phyloP scores from a whole-genome alignment of 1,140 invertebrate species.

The Drosophila hydei region DNA sequence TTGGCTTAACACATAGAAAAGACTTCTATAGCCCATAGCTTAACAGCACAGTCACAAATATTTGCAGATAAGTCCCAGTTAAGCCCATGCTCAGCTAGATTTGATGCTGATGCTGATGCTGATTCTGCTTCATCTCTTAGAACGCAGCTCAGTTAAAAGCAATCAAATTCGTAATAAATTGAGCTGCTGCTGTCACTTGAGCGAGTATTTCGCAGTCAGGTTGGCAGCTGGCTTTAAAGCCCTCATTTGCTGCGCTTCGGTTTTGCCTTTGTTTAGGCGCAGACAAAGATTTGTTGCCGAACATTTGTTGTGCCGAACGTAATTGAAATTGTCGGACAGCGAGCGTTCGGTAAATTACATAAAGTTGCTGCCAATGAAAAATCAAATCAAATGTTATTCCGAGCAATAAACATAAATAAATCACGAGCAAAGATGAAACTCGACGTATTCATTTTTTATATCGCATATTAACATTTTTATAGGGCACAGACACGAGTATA shows the following conservation, averaged over 20 bases:
- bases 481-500: not conserved
- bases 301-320: constrained; percentile 69
- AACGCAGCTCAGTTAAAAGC: too few relatives aligned
- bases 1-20: too few relatives aligned
- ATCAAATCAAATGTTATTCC: constrained; percentile 11
- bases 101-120: too few relatives aligned
- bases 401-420: constrained; percentile 6
- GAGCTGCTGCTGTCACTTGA: too few relatives aligned
- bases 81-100: too few relatives aligned
- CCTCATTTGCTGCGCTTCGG: too few relatives aligned
- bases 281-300: constrained; percentile 60
- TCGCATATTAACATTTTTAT: constrained; percentile 2
- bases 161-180: too few relatives aligned
- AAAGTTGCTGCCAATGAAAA: constrained; percentile 14
- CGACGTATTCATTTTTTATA: not conserved
- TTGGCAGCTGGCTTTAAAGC: too few relatives aligned
- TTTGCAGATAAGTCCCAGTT: too few relatives aligned
- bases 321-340: constrained; percentile 58
- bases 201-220: not conserved
- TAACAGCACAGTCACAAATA: too few relatives aligned
- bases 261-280: not conserved
- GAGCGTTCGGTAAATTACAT: constrained; percentile 1
- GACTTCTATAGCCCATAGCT: too few relatives aligned
- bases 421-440: not conserved
- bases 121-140: too few relatives aligned